phyloP scores from a whole-genome alignment of 2,797 vertebrate species.

The Mus caroli region DNA sequence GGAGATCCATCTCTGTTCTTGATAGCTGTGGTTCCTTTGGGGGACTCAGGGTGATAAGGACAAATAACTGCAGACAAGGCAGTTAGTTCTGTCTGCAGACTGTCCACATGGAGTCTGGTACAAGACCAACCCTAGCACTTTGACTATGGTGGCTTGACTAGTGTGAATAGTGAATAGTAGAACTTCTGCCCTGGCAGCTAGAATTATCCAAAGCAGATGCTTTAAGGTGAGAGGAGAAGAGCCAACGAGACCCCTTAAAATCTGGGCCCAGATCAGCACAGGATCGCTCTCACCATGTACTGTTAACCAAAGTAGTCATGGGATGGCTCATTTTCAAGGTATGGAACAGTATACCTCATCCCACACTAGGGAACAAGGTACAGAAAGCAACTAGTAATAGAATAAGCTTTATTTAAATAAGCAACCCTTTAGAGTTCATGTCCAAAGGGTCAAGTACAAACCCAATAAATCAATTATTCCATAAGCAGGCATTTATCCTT shows the following conservation, averaged over 20 bases:
- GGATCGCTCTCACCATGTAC: too few species aligned
- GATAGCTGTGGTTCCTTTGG: neutral
- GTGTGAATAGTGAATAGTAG: neutral
- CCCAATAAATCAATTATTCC: neutral
- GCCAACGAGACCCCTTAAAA: neutral
- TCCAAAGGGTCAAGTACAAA: neutral
- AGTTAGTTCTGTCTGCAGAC: neutral
- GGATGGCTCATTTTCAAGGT: neutral
- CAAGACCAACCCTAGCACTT: neutral
- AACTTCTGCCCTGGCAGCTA: neutral
- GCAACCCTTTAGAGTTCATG: neutral
- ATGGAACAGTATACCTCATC: neutral
- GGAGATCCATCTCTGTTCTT: neutral
- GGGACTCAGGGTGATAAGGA: neutral
- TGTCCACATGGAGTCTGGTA: neutral
- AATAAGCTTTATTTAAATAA: neutral
- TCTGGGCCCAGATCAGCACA: neutral
- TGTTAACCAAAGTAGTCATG: neutral
- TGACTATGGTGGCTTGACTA: neutral
- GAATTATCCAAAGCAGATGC: neutral
- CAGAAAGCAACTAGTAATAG: neutral
- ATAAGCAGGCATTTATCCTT: neutral
- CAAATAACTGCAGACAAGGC: neutral
- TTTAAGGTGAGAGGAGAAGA: neutral
- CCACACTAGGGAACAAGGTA: neutral